phyloP scores from a whole-genome alignment of 2,113 vertebrate species.

The Reinhardtius hippoglossoides region DNA sequence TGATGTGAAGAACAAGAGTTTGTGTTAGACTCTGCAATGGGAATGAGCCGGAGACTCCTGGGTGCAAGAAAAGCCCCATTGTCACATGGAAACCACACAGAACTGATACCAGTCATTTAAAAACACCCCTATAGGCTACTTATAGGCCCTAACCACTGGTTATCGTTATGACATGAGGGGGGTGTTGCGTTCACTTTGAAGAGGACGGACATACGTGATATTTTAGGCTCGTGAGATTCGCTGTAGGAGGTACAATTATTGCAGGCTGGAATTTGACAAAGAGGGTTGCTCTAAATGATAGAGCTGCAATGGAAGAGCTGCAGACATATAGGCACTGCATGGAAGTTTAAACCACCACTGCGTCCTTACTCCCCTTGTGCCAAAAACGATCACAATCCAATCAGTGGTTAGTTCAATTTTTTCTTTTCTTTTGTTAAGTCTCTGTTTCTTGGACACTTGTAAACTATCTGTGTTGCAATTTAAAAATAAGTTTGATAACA shows the following conservation, averaged over 20 bases:
- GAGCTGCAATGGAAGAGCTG: conserved; percentile 59
- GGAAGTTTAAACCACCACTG: conserved; percentile 33
- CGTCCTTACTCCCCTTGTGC: not conserved
- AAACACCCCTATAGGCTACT: conserved; percentile 48
- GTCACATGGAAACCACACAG: conserved; percentile 48
- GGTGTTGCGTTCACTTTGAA: conserved; percentile 41
- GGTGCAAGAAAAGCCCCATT: conserved; percentile 39
- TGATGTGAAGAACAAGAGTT: not conserved
- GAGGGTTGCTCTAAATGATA: conserved; percentile 65
- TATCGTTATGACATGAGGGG: conserved; percentile 44
- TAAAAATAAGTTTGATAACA: not conserved
- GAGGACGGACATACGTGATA: conserved; percentile 54
- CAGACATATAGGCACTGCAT: conserved; percentile 41
- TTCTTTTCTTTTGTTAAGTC: too few species aligned
- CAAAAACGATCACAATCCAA: conserved; percentile 3
- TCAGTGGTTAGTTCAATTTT: too few species aligned
- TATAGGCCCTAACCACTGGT: conserved; percentile 65
- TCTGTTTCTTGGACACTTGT: not conserved
- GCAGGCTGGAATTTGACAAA: conserved; percentile 60
- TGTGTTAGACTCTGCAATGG: not conserved
- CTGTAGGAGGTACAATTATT: conserved; percentile 72
- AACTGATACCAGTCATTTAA: conserved; percentile 56
- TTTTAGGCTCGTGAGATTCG: conserved; percentile 57
- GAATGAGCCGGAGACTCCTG: conserved; percentile 8
- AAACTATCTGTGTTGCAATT: not conserved